phyloP scores from a whole-genome alignment of 2,888 invertebrate genomes.

The Latrodectus elegans region DNA sequence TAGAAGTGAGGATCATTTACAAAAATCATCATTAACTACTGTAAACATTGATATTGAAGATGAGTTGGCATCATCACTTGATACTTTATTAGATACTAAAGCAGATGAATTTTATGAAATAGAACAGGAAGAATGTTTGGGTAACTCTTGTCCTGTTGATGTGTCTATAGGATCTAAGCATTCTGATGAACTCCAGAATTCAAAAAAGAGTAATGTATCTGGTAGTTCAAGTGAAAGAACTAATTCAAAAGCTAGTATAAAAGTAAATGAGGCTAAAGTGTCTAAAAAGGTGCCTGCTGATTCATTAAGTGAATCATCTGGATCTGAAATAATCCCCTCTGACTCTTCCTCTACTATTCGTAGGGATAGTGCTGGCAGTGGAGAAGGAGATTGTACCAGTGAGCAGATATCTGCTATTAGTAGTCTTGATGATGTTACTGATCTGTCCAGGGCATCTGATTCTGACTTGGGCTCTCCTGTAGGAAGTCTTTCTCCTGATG shows the following conservation, averaged over 20 bases:
- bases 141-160: conserved; percentile 46
- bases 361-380: conserved; percentile 51
- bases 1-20: conserved; percentile 92
- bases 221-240: conserved; percentile 43
- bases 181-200: conserved; percentile 27
- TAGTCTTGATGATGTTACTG: conserved; percentile 56
- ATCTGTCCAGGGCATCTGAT: conserved; percentile 48
- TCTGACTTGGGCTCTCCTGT: conserved; percentile 61
- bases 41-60: conserved; percentile 95
- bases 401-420: conserved; percentile 68
- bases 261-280: conserved; percentile 15
- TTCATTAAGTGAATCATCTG: conserved; percentile 57
- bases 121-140: conserved; percentile 37
- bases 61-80: conserved; percentile 93
- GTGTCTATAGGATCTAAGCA: conserved; percentile 12
- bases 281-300: conserved; percentile 29
- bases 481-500: conserved; percentile 58
- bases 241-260: conserved; percentile 48
- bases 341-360: conserved; percentile 65
- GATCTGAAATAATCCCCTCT: conserved; percentile 65
- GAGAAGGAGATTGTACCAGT: conserved; percentile 66
- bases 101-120: conserved; percentile 67
- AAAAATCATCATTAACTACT: conserved; percentile 87
- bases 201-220: conserved; percentile 38
- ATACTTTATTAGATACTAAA: conserved; percentile 88